phyloP scores from a whole-genome alignment of 1,140 invertebrate genomes.

The Pemphigus obesinymphae region DNA sequence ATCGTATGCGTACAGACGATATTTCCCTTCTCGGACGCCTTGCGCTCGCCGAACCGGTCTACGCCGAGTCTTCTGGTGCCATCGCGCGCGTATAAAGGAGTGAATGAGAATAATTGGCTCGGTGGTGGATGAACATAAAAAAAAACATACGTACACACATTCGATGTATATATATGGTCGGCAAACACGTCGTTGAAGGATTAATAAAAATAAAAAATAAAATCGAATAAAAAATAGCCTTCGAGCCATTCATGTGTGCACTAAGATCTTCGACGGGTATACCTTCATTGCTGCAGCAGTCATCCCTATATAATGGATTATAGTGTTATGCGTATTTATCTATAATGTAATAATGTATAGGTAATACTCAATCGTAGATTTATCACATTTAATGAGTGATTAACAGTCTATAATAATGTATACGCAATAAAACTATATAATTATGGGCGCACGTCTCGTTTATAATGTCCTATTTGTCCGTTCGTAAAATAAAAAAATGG shows the following conservation, averaged over 20 bases:
- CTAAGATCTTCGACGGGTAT: too few relatives aligned
- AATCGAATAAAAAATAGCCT: not conserved
- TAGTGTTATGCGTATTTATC: not conserved
- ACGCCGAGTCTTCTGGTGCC: not conserved
- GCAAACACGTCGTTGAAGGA: slow-evolving; percentile 34
- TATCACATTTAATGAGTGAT: not conserved
- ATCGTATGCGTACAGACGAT: slow-evolving; percentile 2
- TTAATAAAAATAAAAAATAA: slow-evolving; percentile 12
- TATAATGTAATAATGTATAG: too few relatives aligned
- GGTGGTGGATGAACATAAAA: not conserved
- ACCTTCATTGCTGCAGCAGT: too few relatives aligned
- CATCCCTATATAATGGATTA: not conserved
- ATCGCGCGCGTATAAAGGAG: slow-evolving; percentile 27
- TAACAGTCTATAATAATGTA: not conserved
- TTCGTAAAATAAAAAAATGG: not conserved
- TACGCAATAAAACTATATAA: not conserved
- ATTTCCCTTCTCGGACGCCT: slow-evolving; percentile 32
- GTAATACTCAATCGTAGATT: not conserved
- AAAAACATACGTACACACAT: not conserved
- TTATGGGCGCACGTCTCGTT: not conserved
- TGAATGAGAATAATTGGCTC: slow-evolving; percentile 40
- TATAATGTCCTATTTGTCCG: too few relatives aligned
- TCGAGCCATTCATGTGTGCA: slow-evolving; percentile 2
- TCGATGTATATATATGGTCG: not conserved
- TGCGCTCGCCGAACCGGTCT: slow-evolving; percentile 17